phyloP scores from a whole-genome alignment of 2,888 invertebrate species.

The Metellina segmentata region DNA sequence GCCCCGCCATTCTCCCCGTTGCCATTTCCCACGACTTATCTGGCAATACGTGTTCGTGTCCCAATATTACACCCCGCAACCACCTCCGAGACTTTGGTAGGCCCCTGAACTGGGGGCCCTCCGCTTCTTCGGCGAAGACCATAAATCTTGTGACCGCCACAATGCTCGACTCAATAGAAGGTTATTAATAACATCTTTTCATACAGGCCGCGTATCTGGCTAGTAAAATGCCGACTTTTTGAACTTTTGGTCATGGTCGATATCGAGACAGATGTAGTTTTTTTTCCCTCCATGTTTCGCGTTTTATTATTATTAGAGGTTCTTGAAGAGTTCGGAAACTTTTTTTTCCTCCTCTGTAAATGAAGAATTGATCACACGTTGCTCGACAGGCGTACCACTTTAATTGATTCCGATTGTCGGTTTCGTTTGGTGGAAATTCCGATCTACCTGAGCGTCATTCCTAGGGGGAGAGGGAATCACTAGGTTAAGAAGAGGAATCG shows the following conservation, averaged over 20 bases:
- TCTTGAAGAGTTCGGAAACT: slow-evolving; percentile 17
- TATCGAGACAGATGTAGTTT: slow-evolving; percentile 63
- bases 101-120: slow-evolving; percentile 36
- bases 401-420: slow-evolving; percentile 72
- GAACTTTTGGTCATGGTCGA: slow-evolving; percentile 65
- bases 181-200: slow-evolving; percentile 75
- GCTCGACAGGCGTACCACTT: slow-evolving; percentile 66
- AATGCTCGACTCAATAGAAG: slow-evolving; percentile 70
- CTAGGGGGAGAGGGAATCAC: no score
- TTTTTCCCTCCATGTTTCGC: slow-evolving; percentile 23
- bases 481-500: neutral
- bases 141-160: slow-evolving; percentile 72
- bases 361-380: slow-evolving; percentile 66
- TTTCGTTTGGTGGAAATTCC: neutral
- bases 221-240: slow-evolving; percentile 62
- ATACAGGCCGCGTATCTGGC: slow-evolving; percentile 49
- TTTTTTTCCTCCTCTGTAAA: slow-evolving; percentile 34
- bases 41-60: slow-evolving; percentile 9
- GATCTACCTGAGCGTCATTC: neutral
- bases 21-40: slow-evolving; percentile 62
- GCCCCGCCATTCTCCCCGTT: slow-evolving; percentile 14
- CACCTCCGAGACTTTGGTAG: neutral
- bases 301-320: slow-evolving; percentile 41
- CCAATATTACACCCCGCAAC: slow-evolving; percentile 29
- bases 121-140: slow-evolving; percentile 4